phyloP scores from a whole-genome alignment of 2,888 invertebrate genomes.

The Lithophane ornitopus region DNA sequence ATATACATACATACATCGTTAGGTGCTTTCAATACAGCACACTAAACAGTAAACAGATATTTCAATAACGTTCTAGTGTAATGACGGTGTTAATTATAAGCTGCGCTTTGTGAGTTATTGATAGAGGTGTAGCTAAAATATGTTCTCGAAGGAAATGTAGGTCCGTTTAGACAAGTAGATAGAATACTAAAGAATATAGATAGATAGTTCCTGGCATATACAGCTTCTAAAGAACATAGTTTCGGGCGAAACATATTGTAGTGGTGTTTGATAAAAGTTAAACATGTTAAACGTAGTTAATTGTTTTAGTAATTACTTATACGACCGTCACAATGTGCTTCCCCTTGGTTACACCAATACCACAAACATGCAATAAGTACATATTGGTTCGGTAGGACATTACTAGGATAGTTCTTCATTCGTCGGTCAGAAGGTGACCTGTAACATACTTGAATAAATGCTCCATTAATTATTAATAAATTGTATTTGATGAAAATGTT shows the following conservation, averaged over 20 bases:
- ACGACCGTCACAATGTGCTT: conserved; percentile 47
- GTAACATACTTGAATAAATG: conserved; percentile 79
- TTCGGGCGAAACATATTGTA: conserved; percentile 55
- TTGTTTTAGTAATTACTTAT: conserved; percentile 9
- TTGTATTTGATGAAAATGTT: conserved; percentile 42
- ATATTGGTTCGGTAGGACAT: conserved; percentile 72
- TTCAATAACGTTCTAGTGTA: conserved; percentile 60
- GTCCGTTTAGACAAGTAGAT: conserved; percentile 9
- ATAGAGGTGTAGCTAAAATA: conserved; percentile 67
- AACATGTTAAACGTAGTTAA: background rate
- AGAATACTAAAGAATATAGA: conserved; percentile 30
- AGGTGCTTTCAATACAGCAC: conserved; percentile 66
- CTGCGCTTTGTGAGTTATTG: conserved; percentile 64
- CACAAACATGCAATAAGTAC: conserved; percentile 74
- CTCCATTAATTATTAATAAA: conserved; percentile 54
- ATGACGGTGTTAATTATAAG: conserved; percentile 66
- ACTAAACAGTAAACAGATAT: conserved; percentile 62
- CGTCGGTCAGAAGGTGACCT: conserved; percentile 81
- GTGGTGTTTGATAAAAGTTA: background rate
- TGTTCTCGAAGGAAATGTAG: conserved; percentile 57
- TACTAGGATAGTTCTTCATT: conserved; percentile 73
- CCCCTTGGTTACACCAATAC: conserved; percentile 63
- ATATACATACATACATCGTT: conserved; percentile 64
- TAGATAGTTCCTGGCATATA: conserved; percentile 16
- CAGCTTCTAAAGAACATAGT: conserved; percentile 60